Evolutionary conservation across 2,797 vertebrate genomes (phyloP).

Genomic region (Sebastes paucispinis): DNA sequence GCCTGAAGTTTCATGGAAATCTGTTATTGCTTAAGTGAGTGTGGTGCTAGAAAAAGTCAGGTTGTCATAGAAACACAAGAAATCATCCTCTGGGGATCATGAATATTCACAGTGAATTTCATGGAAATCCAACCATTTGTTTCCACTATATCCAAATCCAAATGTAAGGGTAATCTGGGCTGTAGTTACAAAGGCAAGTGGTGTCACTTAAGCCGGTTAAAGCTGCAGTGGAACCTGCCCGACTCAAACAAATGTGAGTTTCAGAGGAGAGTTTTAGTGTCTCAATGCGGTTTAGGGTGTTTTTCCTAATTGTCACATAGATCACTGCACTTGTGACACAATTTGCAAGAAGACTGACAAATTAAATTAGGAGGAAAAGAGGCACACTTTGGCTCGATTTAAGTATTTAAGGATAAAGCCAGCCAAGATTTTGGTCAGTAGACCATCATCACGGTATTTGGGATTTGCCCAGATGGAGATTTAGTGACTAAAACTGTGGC

Average conservation of each 20-base stretch:
- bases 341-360: not conserved
- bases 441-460: not conserved
- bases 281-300: not conserved
- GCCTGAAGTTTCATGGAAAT: too few relatives aligned
- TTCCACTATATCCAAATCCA: too few relatives aligned
- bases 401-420: not conserved
- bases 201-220: not conserved
- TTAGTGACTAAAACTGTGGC: not conserved
- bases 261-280: not conserved
- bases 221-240: too few relatives aligned
- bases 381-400: not conserved
- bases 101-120: too few relatives aligned
- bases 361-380: not conserved
- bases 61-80: too few relatives aligned
- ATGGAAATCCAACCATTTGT: too few relatives aligned
- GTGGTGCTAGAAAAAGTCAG: too few relatives aligned
- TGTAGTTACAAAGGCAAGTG: too few relatives aligned
- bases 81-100: too few relatives aligned
- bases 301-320: not conserved
- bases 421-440: not conserved
- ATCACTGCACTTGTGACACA: not conserved
- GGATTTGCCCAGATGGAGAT: not conserved
- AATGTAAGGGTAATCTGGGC: too few relatives aligned
- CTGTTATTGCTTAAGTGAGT: too few relatives aligned
- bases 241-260: not conserved